A percentile compares a stretch with the other conserved stretches of the same genome.
phyloP scores from a whole-genome alignment of 2,113 vertebrate species.

The Phaethornis superciliosus region DNA sequence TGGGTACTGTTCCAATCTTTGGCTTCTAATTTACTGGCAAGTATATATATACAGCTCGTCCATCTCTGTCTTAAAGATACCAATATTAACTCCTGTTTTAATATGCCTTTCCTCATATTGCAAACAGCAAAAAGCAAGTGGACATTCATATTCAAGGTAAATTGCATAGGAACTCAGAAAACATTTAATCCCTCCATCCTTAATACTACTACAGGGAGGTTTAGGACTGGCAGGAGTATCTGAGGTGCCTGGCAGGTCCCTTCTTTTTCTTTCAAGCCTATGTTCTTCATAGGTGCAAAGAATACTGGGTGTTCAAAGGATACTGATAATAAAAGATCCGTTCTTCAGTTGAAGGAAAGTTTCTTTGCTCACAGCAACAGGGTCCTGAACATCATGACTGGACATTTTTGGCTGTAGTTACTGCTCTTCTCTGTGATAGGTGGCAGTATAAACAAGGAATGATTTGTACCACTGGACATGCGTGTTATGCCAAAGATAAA shows the following conservation, averaged over 20 bases:
- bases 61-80: background rate
- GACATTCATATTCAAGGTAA: background rate
- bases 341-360: background rate
- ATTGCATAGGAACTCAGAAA: background rate
- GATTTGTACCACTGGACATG: slow-evolving; percentile 58
- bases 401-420: background rate
- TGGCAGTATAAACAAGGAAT: slow-evolving; percentile 56
- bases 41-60: background rate
- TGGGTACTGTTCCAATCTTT: background rate
- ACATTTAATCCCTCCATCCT: background rate
- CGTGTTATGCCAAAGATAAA: slow-evolving; percentile 62
- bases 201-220: background rate
- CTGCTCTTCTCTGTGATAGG: background rate
- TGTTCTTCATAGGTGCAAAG: background rate
- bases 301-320: background rate
- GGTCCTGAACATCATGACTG: slow-evolving; percentile 2
- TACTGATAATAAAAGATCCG: background rate
- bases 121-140: background rate
- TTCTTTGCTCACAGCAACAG: slow-evolving; percentile 25
- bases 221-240: background rate
- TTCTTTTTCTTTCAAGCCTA: background rate
- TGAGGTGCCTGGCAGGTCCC: background rate
- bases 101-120: background rate
- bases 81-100: slow-evolving; percentile 19
- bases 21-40: slow-evolving; percentile 36